A percentile compares a stretch with the other conserved stretches of the same genome.
phyloP scores from a whole-genome alignment of 1,140 invertebrate species.

The Holcopasites calliopsidis region DNA sequence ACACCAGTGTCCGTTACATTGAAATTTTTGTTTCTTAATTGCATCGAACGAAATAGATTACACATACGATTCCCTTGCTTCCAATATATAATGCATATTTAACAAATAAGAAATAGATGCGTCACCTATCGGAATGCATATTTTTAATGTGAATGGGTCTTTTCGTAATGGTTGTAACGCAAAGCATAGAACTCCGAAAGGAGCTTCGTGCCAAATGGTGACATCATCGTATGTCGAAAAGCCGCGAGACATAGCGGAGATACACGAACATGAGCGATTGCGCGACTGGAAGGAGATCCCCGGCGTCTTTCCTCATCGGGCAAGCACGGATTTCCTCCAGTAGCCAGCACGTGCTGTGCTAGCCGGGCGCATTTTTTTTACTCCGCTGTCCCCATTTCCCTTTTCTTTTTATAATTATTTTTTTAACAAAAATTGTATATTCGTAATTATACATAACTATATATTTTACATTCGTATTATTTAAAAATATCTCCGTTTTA shows the following conservation, averaged over 20 bases:
- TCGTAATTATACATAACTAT: constrained; percentile 17
- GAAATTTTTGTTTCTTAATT: background rate
- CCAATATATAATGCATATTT: background rate
- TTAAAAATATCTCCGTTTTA: constrained; percentile 15
- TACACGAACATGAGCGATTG: constrained; percentile 29
- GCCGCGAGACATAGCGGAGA: constrained; percentile 38
- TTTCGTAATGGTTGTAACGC: constrained; percentile 23
- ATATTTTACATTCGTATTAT: constrained; percentile 14
- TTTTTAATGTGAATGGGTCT: constrained; percentile 29
- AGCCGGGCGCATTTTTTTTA: constrained; percentile 58
- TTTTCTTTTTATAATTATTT: constrained; percentile 37
- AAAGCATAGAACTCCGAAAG: constrained; percentile 10
- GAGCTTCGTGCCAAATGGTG: constrained; percentile 37
- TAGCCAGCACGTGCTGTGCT: constrained; percentile 74
- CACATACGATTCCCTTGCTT: background rate
- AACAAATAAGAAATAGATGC: background rate
- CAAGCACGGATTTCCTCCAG: constrained; percentile 50
- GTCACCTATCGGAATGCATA: background rate
- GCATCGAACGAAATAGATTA: background rate
- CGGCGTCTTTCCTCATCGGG: constrained; percentile 48
- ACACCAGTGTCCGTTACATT: background rate
- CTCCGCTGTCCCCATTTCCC: constrained; percentile 49
- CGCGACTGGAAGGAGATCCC: constrained; percentile 39
- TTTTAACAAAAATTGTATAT: constrained; percentile 12
- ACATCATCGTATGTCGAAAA: constrained; percentile 48